These are phyloP conservation scores for Myopa tessellatipennis DNA, from an alignment of 2,888 invertebrate genomes.

Conservation along the genomic window DNA sequence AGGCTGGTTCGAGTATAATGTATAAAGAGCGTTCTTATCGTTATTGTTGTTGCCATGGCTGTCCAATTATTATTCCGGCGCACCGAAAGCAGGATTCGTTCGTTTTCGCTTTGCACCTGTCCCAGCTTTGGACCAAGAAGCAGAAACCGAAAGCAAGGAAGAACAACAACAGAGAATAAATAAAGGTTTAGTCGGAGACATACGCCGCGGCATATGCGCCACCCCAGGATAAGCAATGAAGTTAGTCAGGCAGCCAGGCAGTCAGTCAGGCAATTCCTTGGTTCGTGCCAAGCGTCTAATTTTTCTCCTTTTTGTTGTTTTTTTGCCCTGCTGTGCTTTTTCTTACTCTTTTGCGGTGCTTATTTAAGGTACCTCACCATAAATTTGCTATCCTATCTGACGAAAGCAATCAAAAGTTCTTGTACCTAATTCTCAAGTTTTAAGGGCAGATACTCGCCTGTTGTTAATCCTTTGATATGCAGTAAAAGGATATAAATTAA, in stretches of 20 bases:
- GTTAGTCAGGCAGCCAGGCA: background rate
- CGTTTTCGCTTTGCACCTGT: slow-evolving; percentile 27
- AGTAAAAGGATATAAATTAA: slow-evolving; percentile 9
- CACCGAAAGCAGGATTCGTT: slow-evolving; percentile 9
- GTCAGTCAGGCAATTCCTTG: background rate
- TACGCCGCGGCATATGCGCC: slow-evolving; percentile 17
- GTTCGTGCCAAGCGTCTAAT: background rate
- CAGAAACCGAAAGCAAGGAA: background rate
- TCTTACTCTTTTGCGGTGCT: background rate
- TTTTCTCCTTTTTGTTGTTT: background rate
- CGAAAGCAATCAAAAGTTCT: slow-evolving; percentile 10
- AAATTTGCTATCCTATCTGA: slow-evolving; percentile 11
- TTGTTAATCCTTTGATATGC: slow-evolving; percentile 7
- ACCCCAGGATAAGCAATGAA: slow-evolving; percentile 6
- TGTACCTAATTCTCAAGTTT: background rate
- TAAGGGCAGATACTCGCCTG: background rate
- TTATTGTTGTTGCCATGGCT: slow-evolving; percentile 7
- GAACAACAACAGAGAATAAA: background rate
- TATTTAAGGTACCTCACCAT: background rate
- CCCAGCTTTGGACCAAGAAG: slow-evolving; percentile 7
- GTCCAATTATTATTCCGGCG: slow-evolving; percentile 21
- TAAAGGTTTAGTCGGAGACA: slow-evolving; percentile 15
- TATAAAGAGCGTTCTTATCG: background rate
- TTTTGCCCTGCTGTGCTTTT: background rate
- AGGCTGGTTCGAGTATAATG: background rate